A percentile compares a stretch with the other conserved stretches of the same genome.
Evolutionary conservation across 2,113 vertebrate genomes (phyloP).

Genomic region (Dipodomys ordii): DNA sequence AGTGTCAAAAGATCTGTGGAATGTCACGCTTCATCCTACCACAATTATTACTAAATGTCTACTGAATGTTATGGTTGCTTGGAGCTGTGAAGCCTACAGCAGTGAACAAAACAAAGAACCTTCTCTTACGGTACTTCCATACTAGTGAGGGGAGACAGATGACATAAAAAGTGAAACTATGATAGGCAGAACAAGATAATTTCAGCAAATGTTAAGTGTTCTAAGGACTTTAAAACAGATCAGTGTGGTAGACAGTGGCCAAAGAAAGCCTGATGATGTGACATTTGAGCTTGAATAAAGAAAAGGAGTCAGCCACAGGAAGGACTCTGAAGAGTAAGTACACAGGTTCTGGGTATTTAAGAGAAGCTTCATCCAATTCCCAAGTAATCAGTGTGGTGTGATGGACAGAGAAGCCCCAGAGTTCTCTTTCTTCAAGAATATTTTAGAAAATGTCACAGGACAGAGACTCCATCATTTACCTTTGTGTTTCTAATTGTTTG

Average conservation of each 20-base stretch:
- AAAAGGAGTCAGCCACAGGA: background rate
- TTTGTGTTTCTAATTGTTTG: background rate
- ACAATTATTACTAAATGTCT: background rate
- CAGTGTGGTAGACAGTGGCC: background rate
- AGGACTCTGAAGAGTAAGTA: background rate
- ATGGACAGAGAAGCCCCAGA: background rate
- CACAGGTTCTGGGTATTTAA: background rate
- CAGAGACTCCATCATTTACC: background rate
- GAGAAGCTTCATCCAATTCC: background rate
- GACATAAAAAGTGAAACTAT: background rate
- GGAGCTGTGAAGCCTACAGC: background rate
- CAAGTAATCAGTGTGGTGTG: background rate
- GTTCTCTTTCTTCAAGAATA: background rate
- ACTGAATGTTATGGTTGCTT: background rate
- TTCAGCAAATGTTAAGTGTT: background rate
- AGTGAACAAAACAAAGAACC: background rate
- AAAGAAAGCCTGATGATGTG: background rate
- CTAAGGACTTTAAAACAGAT: background rate
- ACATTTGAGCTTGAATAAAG: background rate
- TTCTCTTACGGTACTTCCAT: background rate
- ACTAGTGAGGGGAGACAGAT: background rate
- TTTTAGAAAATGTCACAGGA: background rate
- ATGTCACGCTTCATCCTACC: background rate
- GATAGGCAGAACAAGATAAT: background rate
- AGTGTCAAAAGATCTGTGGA: background rate